Evolutionary conservation across 1,140 invertebrate species (phyloP).

Genomic region (Melitaea cinxia): DNA sequence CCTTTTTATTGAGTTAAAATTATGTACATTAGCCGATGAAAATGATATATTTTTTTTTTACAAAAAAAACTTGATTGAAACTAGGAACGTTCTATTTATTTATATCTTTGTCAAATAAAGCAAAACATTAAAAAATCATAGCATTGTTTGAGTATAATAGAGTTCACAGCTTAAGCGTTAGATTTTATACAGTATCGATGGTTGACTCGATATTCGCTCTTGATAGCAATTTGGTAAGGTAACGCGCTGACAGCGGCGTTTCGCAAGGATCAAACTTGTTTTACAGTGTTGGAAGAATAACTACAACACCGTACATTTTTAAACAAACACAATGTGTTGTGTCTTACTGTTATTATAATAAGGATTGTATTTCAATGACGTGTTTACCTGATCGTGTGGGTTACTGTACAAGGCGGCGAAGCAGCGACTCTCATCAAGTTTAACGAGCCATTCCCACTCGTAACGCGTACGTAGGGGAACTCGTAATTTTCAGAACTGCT

Average conservation of each 20-base stretch:
- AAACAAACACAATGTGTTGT: slow-evolving; percentile 7
- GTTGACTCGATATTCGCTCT: slow-evolving; percentile 22
- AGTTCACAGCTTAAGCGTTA: background rate
- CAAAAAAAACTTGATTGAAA: too few species aligned
- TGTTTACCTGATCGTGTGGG: slow-evolving; percentile 15
- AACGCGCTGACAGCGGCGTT: slow-evolving; percentile 32
- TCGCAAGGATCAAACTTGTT: slow-evolving; percentile 46
- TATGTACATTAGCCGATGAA: too few species aligned
- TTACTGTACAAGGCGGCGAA: slow-evolving; percentile 37
- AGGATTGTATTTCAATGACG: slow-evolving; percentile 14
- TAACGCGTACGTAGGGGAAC: slow-evolving; percentile 49
- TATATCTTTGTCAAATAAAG: too few species aligned
- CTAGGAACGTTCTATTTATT: too few species aligned
- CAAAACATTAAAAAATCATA: background rate
- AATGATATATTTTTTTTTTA: too few species aligned
- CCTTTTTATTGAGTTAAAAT: too few species aligned
- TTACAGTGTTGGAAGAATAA: slow-evolving; percentile 47
- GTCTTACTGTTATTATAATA: slow-evolving; percentile 23
- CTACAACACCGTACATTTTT: slow-evolving; percentile 11
- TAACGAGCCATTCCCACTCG: slow-evolving; percentile 74
- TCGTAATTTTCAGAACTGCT: slow-evolving; percentile 70
- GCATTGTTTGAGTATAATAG: slow-evolving; percentile 14
- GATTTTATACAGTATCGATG: slow-evolving; percentile 11
- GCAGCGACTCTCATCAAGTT: slow-evolving; percentile 73
- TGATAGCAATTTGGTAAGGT: slow-evolving; percentile 35